Evolutionary conservation across 2,113 vertebrate genomes (phyloP).

Genomic region (Bos javanicus): DNA sequence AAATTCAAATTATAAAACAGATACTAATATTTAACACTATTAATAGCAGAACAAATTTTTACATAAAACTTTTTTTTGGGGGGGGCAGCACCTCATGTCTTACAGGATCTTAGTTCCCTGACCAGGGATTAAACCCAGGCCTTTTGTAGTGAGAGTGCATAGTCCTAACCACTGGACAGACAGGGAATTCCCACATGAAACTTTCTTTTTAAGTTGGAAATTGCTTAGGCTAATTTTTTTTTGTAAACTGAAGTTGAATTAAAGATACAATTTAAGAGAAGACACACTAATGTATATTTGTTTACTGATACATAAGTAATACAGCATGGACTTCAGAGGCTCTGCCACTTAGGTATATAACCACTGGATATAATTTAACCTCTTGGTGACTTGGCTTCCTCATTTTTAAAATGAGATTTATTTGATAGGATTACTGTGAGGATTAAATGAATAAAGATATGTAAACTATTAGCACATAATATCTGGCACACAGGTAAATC

Average conservation of each 20-base stretch:
- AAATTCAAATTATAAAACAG: not conserved
- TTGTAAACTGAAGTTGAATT: not conserved
- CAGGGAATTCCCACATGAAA: not conserved
- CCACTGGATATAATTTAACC: not conserved
- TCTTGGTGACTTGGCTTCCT: not conserved
- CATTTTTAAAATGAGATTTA: not conserved
- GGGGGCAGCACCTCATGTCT: not conserved
- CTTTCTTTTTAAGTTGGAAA: not conserved
- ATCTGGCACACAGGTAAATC: not conserved
- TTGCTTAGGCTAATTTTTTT: not conserved
- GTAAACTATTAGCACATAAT: not conserved
- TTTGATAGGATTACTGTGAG: not conserved
- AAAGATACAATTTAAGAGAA: not conserved
- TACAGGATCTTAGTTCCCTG: not conserved
- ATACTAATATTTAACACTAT: not conserved
- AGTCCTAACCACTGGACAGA: not conserved
- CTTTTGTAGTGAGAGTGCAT: not conserved
- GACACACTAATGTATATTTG: not conserved
- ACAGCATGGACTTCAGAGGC: not conserved
- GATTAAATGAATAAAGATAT: not conserved
- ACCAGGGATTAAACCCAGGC: not conserved
- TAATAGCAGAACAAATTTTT: slow-evolving; percentile 4
- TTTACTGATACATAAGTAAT: not conserved
- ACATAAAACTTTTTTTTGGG: not conserved
- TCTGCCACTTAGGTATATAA: not conserved